phyloP scores from a whole-genome alignment of 2,888 invertebrate species.

The Protophormia terraenovae region DNA sequence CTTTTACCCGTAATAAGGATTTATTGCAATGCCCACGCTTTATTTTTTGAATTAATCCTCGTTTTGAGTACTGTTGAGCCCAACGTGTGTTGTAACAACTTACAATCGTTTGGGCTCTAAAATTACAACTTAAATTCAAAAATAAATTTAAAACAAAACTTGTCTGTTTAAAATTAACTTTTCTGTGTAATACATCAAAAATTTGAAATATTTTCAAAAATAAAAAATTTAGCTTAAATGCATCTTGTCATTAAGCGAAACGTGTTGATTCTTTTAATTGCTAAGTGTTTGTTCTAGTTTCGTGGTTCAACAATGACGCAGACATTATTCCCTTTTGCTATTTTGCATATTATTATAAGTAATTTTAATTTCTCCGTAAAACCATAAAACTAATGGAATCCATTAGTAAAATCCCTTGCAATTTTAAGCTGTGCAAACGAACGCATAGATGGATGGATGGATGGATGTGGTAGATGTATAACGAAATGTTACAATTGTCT shows the following conservation, averaged over 20 bases:
- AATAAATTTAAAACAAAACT: too few species aligned
- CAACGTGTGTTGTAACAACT: not conserved
- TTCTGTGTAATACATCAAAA: not conserved
- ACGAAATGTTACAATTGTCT: constrained; percentile 31
- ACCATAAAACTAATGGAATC: constrained; percentile 68
- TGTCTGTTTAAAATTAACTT: not conserved
- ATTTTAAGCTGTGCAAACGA: constrained; percentile 28
- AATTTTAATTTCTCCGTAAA: constrained; percentile 62
- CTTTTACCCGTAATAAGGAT: too few species aligned
- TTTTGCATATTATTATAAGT: constrained; percentile 63
- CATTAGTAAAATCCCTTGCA: constrained; percentile 61
- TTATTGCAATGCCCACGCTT: too few species aligned
- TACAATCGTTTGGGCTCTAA: not conserved
- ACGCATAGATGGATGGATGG: constrained; percentile 7
- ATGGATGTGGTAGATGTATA: constrained; percentile 12
- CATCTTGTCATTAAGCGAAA: constrained; percentile 27
- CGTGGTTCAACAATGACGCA: constrained; percentile 19
- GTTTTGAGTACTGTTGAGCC: too few species aligned
- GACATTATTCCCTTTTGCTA: constrained; percentile 5
- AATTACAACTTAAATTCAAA: not conserved
- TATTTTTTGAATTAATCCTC: too few species aligned
- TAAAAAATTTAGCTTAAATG: not conserved
- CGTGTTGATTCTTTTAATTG: constrained; percentile 59
- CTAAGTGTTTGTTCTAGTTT: constrained; percentile 44
- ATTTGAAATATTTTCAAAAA: not conserved